Evolutionary conservation across 2,888 invertebrate species (phyloP), one percentile per base, ranked within the genome.

Genomic region (Eucriotettix oculatus): DNA sequence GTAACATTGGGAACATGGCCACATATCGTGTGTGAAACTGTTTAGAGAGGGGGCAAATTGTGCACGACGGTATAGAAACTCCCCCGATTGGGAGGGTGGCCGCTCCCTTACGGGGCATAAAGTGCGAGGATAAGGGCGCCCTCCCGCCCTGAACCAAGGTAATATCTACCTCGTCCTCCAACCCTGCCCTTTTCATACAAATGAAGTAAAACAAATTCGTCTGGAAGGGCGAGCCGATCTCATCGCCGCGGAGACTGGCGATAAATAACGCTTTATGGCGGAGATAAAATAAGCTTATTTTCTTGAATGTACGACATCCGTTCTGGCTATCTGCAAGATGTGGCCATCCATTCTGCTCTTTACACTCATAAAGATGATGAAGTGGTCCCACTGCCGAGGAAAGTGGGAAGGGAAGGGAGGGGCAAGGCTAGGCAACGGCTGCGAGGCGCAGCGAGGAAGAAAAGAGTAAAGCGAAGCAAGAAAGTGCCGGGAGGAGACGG

Each of bases 271-370:
- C 69, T 74, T 73, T 73, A 73, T 73, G 71, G 71, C 67, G 67
- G 66, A 73, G 73, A 73, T 74, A 74, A 74, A 74, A 72, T 71
- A 71, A 72, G 72, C 73, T 73, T 73, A 73, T 73, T 72, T 73
- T 72, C 71, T 71, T 67, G 71, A 73, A 73, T 72, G 72, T 71
- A 72, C 70, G 72, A 72, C 72, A 73, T 66, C 65, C 65, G 65
- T 62, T 64, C 61, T 61, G 65, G 64, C 65, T 66, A 66, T 66
- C 66, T 66, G 63, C 66, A 64, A 65, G 65, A 66, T 64, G 63
- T 62, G 65, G 66, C 71, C 71, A 71, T 72, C 64, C 63, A 65
- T 67, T 66, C 64, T 62, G 63, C 61, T 63, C 64, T 64, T 62
- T 62, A 62, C 64, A 62, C 64, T 64, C 64, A 62, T 64, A 64